Base-by-base conservation (phyloP, 2,888 invertebrate species). In the Caenorhabditis zanzibari region DNA sequence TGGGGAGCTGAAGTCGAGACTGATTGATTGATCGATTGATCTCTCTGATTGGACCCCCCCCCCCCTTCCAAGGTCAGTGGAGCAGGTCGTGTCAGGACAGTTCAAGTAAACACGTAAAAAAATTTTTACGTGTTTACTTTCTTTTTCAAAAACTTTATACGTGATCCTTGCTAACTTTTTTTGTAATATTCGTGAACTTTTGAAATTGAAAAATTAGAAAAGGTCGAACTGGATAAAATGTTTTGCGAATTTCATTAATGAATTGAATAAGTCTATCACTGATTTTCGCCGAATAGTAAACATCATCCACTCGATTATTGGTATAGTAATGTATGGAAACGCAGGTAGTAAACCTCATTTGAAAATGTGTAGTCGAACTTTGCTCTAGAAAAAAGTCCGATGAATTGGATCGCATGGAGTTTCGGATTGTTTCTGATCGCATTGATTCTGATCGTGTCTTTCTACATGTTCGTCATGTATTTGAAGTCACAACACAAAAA, bases 261-360 rank as follows among this genome's bases (percentile, higher is more conserved):
- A 52, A 66, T 63, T 66, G 32, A 66, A 32, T 19, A 66, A 32
- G 32, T 52, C 52, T 52, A 66, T 66, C 66, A 35, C 35, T 22
- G 66, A 35, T 35, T 52, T 54, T 35, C 16, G 32, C 41, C 24
- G 24, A 26, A 38, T 68, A 24, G 24, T 22, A 68, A 68, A 38
- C 66, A 68, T n/a, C 38, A 68, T 68, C 68, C 68, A 68, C 68
- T 68, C 38, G 49, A 68, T 38, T 26, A 54, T 68, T 68, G 68
- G 41, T 54, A 38, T 22, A 38, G 41, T 54, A 24, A 68, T 68
- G 68, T 54, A 49, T 54, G 68, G 38, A 68, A 38, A 68, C 54
- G 38, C 35, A 68, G 68, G 54, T 68, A n/a, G 41, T 16, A n/a
- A n/a, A n/a, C n/a, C n/a, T n/a, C n/a, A n/a, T 32, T 32, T 32